Base-by-base conservation (phyloP, 2,888 invertebrate species). In the Napeogenes inachia region DNA sequence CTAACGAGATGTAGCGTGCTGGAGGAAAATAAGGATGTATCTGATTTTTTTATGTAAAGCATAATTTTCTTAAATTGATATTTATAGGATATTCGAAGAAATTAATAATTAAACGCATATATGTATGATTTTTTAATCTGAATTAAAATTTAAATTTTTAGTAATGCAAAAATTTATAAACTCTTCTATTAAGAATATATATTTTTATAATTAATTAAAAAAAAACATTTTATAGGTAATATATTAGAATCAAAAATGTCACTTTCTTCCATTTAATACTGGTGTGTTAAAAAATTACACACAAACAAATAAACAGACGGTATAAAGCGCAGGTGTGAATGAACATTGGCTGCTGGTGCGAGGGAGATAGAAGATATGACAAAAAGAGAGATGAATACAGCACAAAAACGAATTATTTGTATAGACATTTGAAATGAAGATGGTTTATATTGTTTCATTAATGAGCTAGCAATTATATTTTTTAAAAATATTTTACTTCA, bases 321-420 rank as follows among this genome's bases (percentile, higher is more conserved):
- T 82, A 79, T 84, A 81, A 84, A 80, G 80, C 72, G 80, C 87
- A 85, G 86, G 87, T 87, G 87, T 86, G 84, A 87, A 87, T 82
- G 78, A 75, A 78, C 81, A 80, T 77, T 67, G 78, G 78, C 78
- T 79, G 82, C 78, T 70, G 75, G 78, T 67, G 84, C 65, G 80
- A 90, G 70, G 67, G 80, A 76, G 88, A 87, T 59, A 64, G 65
- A 69, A 68, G 59, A 59, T 45, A 2, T 10, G 42, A 10, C 5
- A 12, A 42, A 10, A 42, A 47, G 45, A 50, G 57, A 62, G 33
- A 54, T 38, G 3, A 54, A 56, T 8, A 12, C 32, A 45, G 6
- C 47, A 58, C 35, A 54, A 35, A 30, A 46, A 42, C 8, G 42
- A 42, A 6, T 42, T 42, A 42, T 42, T 42, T 10, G 42, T 42